Conservation (phyloP, 2,113 vertebrate species). For the Gorsachius goisagi region DNA sequence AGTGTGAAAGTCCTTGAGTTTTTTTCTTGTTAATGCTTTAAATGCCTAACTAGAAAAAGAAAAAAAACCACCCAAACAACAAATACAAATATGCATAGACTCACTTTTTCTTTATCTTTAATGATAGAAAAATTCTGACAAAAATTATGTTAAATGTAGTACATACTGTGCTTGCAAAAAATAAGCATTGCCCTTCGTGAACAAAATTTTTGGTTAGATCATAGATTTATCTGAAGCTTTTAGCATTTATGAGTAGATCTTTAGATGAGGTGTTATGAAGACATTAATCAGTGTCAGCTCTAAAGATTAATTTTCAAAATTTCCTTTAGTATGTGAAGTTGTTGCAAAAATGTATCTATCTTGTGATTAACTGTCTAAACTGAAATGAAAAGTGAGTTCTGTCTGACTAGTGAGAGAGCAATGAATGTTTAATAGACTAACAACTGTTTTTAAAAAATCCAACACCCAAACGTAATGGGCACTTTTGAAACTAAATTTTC, state of each 20-base stretch:
- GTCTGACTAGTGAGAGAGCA: conserved; percentile 37
- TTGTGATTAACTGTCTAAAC: conserved; percentile 58
- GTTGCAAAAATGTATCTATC: conserved; percentile 24
- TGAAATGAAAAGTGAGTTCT: conserved; percentile 41
- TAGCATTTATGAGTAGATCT: conserved; percentile 15
- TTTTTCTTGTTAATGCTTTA: background rate
- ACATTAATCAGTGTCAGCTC: conserved; percentile 15
- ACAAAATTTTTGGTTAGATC: background rate
- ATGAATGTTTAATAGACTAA: conserved; percentile 56
- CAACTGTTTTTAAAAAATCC: conserved; percentile 30
- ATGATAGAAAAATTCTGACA: background rate
- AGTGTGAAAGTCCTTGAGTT: background rate
- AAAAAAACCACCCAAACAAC: background rate
- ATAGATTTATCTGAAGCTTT: conserved; percentile 3
- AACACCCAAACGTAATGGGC: background rate
- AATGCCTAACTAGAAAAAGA: background rate
- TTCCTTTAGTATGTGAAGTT: conserved; percentile 40
- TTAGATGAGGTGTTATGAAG: background rate
- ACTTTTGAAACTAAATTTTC: conserved; percentile 39
- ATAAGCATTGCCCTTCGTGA: background rate
- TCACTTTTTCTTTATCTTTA: background rate
- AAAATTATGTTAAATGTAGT: background rate
- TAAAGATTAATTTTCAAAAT: background rate
- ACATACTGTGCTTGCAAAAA: background rate
- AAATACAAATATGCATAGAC: background rate